Percentiles rank a stretch among this genome's conserved stretches.
These are phyloP conservation scores for Stratiolaelaps scimitus DNA, from an alignment of 1,140 invertebrate species.

Conservation along the genomic window DNA sequence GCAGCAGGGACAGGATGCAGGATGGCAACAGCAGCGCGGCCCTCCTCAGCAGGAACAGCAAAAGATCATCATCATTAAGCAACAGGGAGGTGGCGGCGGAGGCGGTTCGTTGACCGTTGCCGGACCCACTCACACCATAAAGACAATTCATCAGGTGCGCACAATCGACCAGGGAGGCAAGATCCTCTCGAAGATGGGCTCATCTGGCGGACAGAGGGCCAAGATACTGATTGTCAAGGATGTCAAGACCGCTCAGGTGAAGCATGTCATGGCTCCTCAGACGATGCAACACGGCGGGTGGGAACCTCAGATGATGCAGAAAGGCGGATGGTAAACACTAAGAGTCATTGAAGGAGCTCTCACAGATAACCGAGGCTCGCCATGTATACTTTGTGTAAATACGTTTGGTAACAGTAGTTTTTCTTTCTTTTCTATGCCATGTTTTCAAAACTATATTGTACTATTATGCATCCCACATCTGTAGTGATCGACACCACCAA, in stretches of 20 bases:
- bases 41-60: not conserved
- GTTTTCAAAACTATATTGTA: too few relatives aligned
- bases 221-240: conserved; percentile 19
- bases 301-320: conserved; percentile 18
- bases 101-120: conserved; percentile 1
- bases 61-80: conserved; percentile 14
- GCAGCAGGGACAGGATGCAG: not conserved
- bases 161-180: not conserved
- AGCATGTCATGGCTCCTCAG: not conserved
- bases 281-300: not conserved
- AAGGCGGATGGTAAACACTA: not conserved
- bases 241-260: conserved; percentile 2
- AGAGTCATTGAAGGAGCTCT: too few relatives aligned
- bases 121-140: not conserved
- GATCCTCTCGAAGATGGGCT: conserved; percentile 14
- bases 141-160: conserved; percentile 2
- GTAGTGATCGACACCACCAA: too few relatives aligned
- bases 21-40: not conserved
- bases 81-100: not conserved
- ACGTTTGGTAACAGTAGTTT: too few relatives aligned
- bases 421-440: too few relatives aligned
- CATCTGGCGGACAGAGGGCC: conserved; percentile 4
- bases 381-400: too few relatives aligned
- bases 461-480: too few relatives aligned
- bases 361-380: too few relatives aligned